Conservation (phyloP, 2,113 vertebrate genomes). For the Zosterops japonicus region DNA sequence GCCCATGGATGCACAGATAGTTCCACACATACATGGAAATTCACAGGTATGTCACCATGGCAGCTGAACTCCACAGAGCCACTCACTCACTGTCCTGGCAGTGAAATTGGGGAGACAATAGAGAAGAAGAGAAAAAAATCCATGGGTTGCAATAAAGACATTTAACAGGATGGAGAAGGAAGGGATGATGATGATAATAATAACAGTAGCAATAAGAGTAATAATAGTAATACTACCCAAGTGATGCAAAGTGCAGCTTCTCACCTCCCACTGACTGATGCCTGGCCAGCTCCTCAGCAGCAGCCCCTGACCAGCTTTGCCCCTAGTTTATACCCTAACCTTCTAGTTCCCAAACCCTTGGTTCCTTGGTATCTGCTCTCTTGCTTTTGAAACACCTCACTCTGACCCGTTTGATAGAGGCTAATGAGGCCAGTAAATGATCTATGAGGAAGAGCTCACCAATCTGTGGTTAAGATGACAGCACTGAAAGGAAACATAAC, state of each 20-base stretch:
- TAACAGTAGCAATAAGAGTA: neutral
- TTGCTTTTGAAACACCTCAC: neutral
- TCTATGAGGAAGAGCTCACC: neutral
- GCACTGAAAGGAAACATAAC: neutral
- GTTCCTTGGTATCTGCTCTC: neutral
- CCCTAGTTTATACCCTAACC: neutral
- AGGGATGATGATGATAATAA: neutral
- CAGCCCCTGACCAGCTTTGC: neutral
- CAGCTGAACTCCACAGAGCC: neutral
- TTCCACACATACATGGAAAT: neutral
- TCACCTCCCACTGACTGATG: neutral
- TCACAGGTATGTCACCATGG: neutral
- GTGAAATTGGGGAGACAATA: neutral
- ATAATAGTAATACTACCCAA: neutral
- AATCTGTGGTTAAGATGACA: neutral
- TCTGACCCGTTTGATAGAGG: neutral
- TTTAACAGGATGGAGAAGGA: neutral
- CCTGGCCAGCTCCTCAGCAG: neutral
- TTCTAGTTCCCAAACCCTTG: neutral
- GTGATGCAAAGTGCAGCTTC: neutral
- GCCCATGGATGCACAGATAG: fast-evolving
- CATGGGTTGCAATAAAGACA: neutral
- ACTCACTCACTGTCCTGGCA: neutral
- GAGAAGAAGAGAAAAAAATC: neutral
- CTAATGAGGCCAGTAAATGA: neutral